These are phyloP conservation scores for Enhydra lutris DNA, from an alignment of 2,113 vertebrate species.

Conservation along the genomic window DNA sequence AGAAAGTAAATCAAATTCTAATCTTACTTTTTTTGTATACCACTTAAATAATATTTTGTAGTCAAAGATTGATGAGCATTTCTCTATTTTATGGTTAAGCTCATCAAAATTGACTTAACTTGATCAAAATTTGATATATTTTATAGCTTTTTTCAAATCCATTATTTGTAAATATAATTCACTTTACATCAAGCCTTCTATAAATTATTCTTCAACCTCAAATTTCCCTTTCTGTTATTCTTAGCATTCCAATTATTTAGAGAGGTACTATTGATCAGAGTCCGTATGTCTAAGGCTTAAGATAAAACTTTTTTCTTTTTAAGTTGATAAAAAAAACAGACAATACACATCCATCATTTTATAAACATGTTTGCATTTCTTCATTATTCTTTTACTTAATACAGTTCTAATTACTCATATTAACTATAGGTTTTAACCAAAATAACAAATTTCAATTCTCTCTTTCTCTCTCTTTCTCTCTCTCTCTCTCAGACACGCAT, in stretches of 20 bases:
- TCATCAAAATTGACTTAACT: background rate
- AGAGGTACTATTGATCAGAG: background rate
- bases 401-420: background rate
- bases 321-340: background rate
- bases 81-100: background rate
- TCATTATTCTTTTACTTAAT: background rate
- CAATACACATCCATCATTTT: background rate
- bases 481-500: background rate
- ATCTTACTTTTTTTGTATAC: background rate
- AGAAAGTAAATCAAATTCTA: background rate
- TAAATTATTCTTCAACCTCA: background rate
- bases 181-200: background rate
- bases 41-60: background rate
- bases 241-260: background rate
- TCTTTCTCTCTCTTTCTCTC: background rate
- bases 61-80: background rate
- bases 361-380: background rate
- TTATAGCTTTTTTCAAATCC: background rate
- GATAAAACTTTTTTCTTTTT: background rate
- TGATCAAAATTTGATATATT: background rate
- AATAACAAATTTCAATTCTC: background rate
- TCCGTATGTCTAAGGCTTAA: background rate
- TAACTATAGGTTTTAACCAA: background rate
- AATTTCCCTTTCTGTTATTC: background rate
- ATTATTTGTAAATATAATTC: slow-evolving; percentile 1